A percentile compares a stretch with the other conserved stretches of the same genome.
These are phyloP conservation scores for Scaptomyza reducta DNA, from an alignment of 2,888 invertebrate genomes.

Conservation along the genomic window DNA sequence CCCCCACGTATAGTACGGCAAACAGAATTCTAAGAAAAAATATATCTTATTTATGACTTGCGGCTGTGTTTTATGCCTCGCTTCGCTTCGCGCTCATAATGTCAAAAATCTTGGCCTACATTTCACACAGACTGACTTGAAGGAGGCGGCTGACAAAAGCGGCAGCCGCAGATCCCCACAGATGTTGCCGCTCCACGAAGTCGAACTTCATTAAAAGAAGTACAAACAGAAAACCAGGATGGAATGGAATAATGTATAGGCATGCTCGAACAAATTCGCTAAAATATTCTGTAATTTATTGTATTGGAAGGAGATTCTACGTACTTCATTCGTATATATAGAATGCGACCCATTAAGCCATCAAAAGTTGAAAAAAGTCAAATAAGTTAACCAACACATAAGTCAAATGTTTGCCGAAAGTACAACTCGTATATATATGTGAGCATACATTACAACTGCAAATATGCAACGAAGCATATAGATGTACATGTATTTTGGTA, in stretches of 20 bases:
- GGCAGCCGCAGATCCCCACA: neutral
- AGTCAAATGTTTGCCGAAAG: slow-evolving; percentile 72
- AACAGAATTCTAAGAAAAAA: slow-evolving; percentile 62
- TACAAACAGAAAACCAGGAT: neutral
- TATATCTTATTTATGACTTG: slow-evolving; percentile 77
- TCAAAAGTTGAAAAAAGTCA: slow-evolving; percentile 55
- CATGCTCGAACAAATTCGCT: neutral
- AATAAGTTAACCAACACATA: slow-evolving; percentile 61
- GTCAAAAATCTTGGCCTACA: slow-evolving; percentile 73
- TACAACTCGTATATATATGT: slow-evolving; percentile 25
- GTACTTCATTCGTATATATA: neutral
- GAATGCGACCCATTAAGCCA: slow-evolving; percentile 24
- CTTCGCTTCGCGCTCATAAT: slow-evolving; percentile 55
- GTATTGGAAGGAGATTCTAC: neutral
- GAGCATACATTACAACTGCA: slow-evolving; percentile 52
- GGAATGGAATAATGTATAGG: neutral
- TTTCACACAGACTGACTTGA: slow-evolving; percentile 42
- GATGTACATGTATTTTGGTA: neutral
- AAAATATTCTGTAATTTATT: neutral
- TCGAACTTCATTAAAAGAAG: slow-evolving; percentile 27
- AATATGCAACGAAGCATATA: slow-evolving; percentile 43
- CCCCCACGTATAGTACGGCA: neutral
- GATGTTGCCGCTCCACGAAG: slow-evolving; percentile 16
- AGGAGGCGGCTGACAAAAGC: slow-evolving; percentile 35
- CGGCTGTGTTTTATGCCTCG: slow-evolving; percentile 70